Evolutionary conservation across 2,113 vertebrate species (phyloP).

Genomic region (sheep (Ovis aries)): DNA sequence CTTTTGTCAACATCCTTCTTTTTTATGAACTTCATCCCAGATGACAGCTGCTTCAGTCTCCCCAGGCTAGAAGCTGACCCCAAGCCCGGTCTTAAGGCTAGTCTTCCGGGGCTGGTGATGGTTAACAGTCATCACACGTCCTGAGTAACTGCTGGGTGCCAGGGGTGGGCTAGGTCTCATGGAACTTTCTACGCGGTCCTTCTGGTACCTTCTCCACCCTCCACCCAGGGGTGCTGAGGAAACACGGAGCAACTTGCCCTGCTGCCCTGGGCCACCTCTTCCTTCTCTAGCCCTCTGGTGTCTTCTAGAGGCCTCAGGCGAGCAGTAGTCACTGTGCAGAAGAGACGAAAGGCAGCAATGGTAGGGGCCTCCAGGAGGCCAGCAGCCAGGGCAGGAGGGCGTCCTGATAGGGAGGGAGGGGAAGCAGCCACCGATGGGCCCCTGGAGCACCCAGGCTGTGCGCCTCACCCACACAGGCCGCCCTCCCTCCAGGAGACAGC

Average conservation of each 20-base stretch:
- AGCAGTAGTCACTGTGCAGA: background rate
- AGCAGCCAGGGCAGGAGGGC: background rate
- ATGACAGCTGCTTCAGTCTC: background rate
- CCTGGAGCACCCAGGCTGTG: background rate
- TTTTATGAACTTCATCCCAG: background rate
- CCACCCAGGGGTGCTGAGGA: background rate
- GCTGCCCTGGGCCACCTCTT: background rate
- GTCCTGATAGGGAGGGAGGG: background rate
- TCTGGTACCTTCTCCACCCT: background rate
- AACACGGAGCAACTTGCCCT: background rate
- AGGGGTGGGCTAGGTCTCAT: background rate
- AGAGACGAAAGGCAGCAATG: background rate
- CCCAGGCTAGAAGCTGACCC: background rate
- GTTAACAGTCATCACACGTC: accelerated
- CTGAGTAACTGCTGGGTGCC: background rate
- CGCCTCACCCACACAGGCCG: background rate
- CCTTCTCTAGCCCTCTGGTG: background rate
- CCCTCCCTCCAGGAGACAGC: background rate
- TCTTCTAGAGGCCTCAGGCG: background rate
- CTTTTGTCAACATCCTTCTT: background rate
- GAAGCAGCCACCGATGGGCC: background rate
- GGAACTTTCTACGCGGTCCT: accelerated
- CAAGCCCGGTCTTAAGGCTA: background rate
- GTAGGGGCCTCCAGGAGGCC: background rate
- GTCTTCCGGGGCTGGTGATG: background rate